These are phyloP conservation scores for Luperina testacea DNA, from an alignment of 2,888 invertebrate species.

Conservation along the genomic window DNA sequence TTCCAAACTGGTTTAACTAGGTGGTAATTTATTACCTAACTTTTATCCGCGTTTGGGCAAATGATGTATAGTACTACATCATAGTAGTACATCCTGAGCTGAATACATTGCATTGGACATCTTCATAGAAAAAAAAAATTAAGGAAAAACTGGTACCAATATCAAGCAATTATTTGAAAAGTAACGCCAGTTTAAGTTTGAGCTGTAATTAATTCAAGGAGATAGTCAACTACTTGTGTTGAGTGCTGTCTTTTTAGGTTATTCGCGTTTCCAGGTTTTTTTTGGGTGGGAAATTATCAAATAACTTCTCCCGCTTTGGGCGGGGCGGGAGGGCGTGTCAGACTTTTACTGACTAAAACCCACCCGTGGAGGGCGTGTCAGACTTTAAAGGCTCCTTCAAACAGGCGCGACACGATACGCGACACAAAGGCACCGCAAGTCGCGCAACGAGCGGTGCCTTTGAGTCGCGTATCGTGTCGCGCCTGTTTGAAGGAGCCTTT, in stretches of 20 bases:
- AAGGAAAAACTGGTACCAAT: not conserved
- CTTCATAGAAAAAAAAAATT: not conserved
- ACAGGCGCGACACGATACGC: no score
- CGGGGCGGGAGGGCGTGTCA: no score
- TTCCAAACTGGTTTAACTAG: conserved; percentile 1
- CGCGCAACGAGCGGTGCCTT: no score
- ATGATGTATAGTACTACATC: not conserved
- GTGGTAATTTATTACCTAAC: not conserved
- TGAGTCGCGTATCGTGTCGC: no score
- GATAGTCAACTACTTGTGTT: not conserved
- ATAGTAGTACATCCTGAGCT: no score
- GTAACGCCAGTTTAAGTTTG: not conserved
- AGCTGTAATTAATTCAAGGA: not conserved
- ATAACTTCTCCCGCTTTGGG: no score
- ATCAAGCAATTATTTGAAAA: not conserved
- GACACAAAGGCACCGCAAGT: no score
- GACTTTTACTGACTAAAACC: no score
- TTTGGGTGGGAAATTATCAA: no score
- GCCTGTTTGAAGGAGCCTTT: no score
- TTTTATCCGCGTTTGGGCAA: not conserved
- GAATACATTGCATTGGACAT: not conserved
- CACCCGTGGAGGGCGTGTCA: no score
- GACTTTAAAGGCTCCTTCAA: no score
- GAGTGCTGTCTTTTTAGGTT: not conserved
- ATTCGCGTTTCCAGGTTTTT: not conserved